Evolutionary conservation across 1,140 invertebrate genomes (phyloP).

Genomic region (Zaprionus vittiger): DNA sequence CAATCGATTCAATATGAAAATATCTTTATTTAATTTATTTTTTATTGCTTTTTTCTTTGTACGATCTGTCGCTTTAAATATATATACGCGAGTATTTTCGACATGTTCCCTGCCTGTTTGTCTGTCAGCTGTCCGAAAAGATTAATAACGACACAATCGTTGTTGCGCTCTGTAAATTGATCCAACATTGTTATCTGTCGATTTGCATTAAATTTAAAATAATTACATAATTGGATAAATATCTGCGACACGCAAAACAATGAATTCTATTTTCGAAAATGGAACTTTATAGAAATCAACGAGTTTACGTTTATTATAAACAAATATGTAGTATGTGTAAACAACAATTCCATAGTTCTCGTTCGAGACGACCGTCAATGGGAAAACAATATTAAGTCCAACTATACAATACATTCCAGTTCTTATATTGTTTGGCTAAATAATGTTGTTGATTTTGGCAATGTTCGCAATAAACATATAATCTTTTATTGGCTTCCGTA

Average conservation of each 20-base stretch:
- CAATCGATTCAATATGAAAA: constrained; percentile 3
- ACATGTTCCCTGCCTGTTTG: constrained; percentile 21
- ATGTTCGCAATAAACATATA: constrained; percentile 62
- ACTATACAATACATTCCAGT: constrained; percentile 29
- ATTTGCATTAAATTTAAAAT: constrained; percentile 63
- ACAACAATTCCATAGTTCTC: constrained; percentile 37
- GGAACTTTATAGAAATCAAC: constrained; percentile 69
- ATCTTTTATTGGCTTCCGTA: constrained; percentile 73
- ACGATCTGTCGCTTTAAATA: constrained; percentile 46
- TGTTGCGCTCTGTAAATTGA: constrained; percentile 60
- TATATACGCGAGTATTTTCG: constrained; percentile 46
- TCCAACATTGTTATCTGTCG: constrained; percentile 59
- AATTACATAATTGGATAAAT: constrained; percentile 79
- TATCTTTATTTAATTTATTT: constrained; percentile 16
- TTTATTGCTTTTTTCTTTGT: constrained; percentile 15
- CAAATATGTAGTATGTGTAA: constrained; percentile 46
- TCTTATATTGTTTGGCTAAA: constrained; percentile 58
- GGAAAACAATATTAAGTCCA: constrained; percentile 60
- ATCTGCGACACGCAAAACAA: constrained; percentile 69
- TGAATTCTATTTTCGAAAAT: constrained; percentile 49
- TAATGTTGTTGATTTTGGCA: constrained; percentile 53
- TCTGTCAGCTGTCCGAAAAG: constrained; percentile 64
- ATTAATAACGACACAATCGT: constrained; percentile 61
- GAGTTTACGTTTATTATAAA: constrained; percentile 64
- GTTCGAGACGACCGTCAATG: constrained; percentile 37